phyloP scores from a whole-genome alignment of 1,140 invertebrate genomes.

The Macrobrachium rosenbergii region DNA sequence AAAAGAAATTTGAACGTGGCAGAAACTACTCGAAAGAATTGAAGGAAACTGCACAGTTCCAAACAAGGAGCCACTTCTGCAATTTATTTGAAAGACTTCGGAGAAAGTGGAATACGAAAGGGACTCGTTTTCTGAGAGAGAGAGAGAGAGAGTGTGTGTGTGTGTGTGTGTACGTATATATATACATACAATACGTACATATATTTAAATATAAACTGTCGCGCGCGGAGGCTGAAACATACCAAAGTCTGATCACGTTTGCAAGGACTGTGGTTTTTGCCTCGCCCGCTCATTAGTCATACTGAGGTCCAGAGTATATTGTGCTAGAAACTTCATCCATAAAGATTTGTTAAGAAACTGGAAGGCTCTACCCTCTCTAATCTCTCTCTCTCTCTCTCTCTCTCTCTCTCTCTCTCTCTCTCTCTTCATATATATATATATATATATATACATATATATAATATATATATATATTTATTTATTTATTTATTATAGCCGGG shows the following conservation, averaged over 20 bases:
- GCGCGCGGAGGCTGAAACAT: too few species aligned
- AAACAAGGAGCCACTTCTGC: too few species aligned
- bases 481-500: too few species aligned
- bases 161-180: too few species aligned
- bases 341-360: background rate
- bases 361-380: background rate
- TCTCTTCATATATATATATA: background rate
- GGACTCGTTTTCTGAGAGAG: background rate
- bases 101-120: background rate
- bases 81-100: background rate
- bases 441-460: background rate
- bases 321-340: background rate
- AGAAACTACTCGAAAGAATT: too few species aligned
- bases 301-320: too few species aligned
- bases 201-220: background rate
- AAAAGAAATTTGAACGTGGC: too few species aligned
- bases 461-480: conserved; percentile 5
- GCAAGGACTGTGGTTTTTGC: too few species aligned
- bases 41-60: too few species aligned
- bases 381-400: conserved; percentile 15
- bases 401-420: conserved; percentile 21
- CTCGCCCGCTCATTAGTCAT: too few species aligned
- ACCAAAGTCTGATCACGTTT: too few species aligned
- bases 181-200: background rate
- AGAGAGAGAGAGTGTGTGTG: background rate